Conservation (phyloP, 2,113 vertebrate genomes). For the Oreochromis spilurus region DNA sequence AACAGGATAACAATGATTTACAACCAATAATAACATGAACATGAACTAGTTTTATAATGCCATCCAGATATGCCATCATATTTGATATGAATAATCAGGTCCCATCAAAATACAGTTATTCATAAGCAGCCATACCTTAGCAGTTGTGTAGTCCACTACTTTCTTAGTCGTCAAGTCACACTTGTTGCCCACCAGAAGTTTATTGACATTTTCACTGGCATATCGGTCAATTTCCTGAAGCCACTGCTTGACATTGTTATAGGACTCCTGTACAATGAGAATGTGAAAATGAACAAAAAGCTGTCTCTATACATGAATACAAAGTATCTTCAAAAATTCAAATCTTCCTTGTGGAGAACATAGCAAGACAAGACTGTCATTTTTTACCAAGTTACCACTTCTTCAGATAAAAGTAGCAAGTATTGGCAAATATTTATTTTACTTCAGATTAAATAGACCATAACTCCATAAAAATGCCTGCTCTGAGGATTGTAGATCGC, state of each 20-base stretch:
- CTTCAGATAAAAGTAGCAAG: not conserved
- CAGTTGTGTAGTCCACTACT: slow-evolving; percentile 95
- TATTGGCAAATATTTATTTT: not conserved
- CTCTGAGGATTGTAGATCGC: not conserved
- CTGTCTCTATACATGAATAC: accelerated
- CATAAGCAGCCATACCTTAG: slow-evolving; percentile 76
- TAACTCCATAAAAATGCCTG: not conserved
- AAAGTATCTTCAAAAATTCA: not conserved
- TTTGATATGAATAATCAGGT: not conserved
- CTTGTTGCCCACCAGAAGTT: slow-evolving; percentile 97
- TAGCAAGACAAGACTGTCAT: not conserved
- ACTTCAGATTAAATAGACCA: not conserved
- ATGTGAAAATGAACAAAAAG: not conserved
- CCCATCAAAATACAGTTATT: not conserved
- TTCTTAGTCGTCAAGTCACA: slow-evolving; percentile 97
- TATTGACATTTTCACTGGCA: slow-evolving; percentile 98
- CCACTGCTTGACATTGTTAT: slow-evolving; percentile 98
- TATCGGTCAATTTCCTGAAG: slow-evolving; percentile 98
- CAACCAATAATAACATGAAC: not conserved
- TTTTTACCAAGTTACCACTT: not conserved
- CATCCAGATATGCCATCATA: not conserved
- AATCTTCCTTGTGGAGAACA: no score
- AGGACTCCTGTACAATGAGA: slow-evolving; percentile 80
- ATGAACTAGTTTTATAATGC: not conserved
- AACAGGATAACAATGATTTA: accelerated